Conservation (phyloP, 1,140 invertebrate species). For the Eubasilissa regina region DNA sequence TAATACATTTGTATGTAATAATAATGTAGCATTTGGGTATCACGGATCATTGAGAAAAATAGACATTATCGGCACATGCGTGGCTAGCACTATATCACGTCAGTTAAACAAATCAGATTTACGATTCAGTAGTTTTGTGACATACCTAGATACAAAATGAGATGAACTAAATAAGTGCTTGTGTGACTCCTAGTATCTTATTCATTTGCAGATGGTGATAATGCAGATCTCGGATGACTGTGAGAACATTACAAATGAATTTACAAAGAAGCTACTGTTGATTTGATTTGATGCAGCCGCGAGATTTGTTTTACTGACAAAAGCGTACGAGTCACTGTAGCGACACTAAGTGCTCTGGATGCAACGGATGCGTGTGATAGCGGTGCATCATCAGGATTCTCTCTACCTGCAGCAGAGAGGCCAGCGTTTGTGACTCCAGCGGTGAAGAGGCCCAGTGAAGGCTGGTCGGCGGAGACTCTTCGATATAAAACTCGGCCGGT, state of each 20-base stretch:
- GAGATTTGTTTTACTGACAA: slow-evolving; percentile 39
- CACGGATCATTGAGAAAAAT: slow-evolving; percentile 6
- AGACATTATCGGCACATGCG: slow-evolving; percentile 18
- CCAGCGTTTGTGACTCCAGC: slow-evolving; percentile 72
- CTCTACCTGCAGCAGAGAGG: slow-evolving; percentile 77
- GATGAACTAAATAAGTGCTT: background rate
- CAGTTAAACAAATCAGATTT: slow-evolving; percentile 38
- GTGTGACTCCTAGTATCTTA: background rate
- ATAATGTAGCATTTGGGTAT: background rate
- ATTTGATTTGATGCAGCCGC: background rate
- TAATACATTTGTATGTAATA: background rate
- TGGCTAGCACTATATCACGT: slow-evolving; percentile 17
- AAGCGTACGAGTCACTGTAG: background rate
- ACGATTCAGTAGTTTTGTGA: background rate
- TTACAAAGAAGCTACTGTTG: background rate
- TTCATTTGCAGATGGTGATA: background rate
- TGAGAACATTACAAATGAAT: background rate
- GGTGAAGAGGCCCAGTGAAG: slow-evolving; percentile 74
- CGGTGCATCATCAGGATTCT: slow-evolving; percentile 48
- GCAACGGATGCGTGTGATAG: slow-evolving; percentile 19
- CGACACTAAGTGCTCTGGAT: slow-evolving; percentile 1
- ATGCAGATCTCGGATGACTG: background rate
- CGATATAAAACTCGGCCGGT: slow-evolving; percentile 88
- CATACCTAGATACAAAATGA: background rate
- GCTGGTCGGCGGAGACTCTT: slow-evolving; percentile 85